Percentiles rank a stretch among this genome's conserved stretches.
Conservation (phyloP, 2,888 invertebrate genomes). For the Parapristionchus giblindavisi region DNA sequence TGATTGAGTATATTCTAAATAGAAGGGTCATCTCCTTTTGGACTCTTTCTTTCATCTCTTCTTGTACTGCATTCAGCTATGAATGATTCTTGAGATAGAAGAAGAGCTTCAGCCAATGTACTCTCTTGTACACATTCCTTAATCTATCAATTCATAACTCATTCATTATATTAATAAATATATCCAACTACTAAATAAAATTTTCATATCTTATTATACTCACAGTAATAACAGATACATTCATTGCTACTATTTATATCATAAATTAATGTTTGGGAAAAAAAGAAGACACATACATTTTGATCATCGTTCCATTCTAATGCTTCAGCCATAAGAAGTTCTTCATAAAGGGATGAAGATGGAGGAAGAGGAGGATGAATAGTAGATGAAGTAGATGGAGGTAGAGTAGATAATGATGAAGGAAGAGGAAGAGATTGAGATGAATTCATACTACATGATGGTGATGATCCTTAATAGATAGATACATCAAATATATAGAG, state of each 20-base stretch:
- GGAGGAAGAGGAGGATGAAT: neutral
- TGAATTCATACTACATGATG: constrained; percentile 23
- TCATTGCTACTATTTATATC: no score
- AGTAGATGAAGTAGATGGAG: constrained; percentile 36
- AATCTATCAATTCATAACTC: neutral
- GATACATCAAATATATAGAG: no score
- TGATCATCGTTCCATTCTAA: constrained; percentile 20
- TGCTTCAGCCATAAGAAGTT: constrained; percentile 24
- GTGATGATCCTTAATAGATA: no score
- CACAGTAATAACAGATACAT: no score
- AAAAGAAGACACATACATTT: no score
- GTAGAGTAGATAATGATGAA: constrained; percentile 30
- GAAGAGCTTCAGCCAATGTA: constrained; percentile 55
- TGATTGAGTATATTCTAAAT: no score
- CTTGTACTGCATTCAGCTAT: constrained; percentile 23
- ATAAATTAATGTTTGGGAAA: no score
- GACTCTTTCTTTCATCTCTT: no score
- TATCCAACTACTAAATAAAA: neutral
- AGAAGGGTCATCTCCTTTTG: no score
- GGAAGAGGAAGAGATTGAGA: constrained; percentile 36
- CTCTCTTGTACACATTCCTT: constrained; percentile 48
- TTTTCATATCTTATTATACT: neutral
- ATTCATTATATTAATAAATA: neutral
- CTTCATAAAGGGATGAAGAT: constrained; percentile 26
- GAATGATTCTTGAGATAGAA: constrained; percentile 61